phyloP scores from a whole-genome alignment of 2,797 vertebrate species.

The Columba guinea region DNA sequence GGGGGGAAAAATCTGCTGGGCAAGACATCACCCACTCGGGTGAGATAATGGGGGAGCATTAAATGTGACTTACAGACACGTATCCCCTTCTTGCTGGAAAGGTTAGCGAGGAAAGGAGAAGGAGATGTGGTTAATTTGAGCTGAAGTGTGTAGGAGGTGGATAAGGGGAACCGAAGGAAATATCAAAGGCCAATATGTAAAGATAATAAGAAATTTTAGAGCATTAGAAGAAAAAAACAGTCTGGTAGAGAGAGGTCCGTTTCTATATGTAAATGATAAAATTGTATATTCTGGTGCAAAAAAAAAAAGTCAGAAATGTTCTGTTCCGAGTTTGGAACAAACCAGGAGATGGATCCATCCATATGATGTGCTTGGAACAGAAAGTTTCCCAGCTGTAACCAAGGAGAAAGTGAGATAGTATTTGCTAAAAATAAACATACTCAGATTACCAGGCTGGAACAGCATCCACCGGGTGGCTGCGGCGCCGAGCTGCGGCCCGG shows the following conservation, averaged over 20 bases:
- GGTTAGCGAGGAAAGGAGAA: background rate
- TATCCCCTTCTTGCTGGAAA: background rate
- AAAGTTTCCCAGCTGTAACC: slow-evolving; percentile 63
- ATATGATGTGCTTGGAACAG: slow-evolving; percentile 8
- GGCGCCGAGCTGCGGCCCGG: background rate
- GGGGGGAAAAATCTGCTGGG: background rate
- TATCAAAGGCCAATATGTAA: slow-evolving; percentile 8
- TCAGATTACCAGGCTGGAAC: background rate
- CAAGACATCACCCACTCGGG: background rate
- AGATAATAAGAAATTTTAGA: background rate
- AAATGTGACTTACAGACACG: background rate
- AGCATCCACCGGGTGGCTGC: no score
- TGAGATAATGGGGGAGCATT: background rate
- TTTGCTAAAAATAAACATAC: slow-evolving; percentile 55
- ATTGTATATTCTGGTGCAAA: background rate
- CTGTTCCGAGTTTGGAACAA: slow-evolving; percentile 1
- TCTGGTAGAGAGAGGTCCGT: background rate
- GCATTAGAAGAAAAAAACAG: background rate
- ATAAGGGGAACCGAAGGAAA: slow-evolving; percentile 11
- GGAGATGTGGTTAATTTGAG: background rate
- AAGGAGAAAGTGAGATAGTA: slow-evolving; percentile 58
- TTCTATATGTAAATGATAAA: background rate
- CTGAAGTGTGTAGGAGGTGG: slow-evolving; percentile 1
- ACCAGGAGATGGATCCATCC: slow-evolving; percentile 20
- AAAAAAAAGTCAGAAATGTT: slow-evolving; percentile 19